Conservation (phyloP, 2,797 vertebrate species). For the Rhinatrema bivittatum region DNA sequence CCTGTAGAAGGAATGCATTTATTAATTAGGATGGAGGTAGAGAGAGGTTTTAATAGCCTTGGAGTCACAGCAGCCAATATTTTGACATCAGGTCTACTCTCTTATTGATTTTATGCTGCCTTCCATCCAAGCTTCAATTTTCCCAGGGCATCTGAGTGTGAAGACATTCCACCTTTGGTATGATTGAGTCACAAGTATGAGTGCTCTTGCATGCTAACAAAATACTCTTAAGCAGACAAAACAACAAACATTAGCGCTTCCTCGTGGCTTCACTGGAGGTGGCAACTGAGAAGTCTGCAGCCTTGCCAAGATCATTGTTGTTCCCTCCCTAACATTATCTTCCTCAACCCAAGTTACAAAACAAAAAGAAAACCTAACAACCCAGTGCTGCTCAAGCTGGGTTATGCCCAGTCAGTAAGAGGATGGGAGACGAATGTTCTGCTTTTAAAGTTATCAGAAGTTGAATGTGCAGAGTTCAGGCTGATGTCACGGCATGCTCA, state of each 20-base stretch:
- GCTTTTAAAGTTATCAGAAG: conserved; percentile 31
- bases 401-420: background rate
- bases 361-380: too few species aligned
- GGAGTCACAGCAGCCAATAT: too few species aligned
- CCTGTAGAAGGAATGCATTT: too few species aligned
- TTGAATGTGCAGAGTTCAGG: conserved; percentile 27
- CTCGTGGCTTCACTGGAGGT: background rate
- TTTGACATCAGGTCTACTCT: too few species aligned
- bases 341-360: background rate
- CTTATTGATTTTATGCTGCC: too few species aligned
- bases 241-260: conserved; percentile 5
- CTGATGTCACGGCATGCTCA: conserved; percentile 21
- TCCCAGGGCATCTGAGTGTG: conserved; percentile 24
- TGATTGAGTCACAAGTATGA: conserved; percentile 10
- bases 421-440: conserved; percentile 33
- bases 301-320: background rate
- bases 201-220: background rate
- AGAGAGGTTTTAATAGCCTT: too few species aligned
- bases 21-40: too few species aligned
- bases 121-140: conserved; percentile 20
- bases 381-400: background rate
- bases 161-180: conserved; percentile 14
- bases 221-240: conserved; percentile 6
- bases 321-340: background rate
- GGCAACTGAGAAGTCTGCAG: fast-evolving